phyloP scores from a whole-genome alignment of 2,113 vertebrate species.

The Pterocles gutturalis region DNA sequence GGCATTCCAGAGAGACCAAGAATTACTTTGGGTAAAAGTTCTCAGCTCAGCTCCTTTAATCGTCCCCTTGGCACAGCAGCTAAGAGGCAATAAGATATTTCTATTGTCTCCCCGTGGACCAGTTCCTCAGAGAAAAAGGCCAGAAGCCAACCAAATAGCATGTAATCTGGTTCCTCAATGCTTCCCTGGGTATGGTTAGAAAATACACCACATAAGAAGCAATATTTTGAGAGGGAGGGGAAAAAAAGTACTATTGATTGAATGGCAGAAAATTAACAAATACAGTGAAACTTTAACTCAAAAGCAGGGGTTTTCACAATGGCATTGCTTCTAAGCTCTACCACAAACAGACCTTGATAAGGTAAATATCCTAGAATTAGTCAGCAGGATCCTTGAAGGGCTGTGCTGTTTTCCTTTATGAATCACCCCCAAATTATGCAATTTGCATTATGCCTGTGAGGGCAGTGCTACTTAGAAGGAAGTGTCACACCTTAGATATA shows the following conservation, averaged over 20 bases:
- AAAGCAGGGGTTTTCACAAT: background rate
- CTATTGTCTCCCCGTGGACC: background rate
- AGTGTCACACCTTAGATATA: constrained; percentile 12
- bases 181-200: background rate
- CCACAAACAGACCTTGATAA: background rate
- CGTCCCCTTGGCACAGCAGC: background rate
- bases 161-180: background rate
- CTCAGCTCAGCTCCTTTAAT: background rate
- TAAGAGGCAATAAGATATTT: background rate
- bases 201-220: background rate
- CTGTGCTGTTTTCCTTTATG: constrained; percentile 25
- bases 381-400: constrained; percentile 28
- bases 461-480: background rate
- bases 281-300: background rate
- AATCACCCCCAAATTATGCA: constrained; percentile 22
- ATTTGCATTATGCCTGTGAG: background rate
- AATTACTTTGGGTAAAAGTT: background rate
- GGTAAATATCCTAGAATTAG: constrained; percentile 42
- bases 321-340: background rate
- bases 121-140: background rate
- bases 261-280: background rate
- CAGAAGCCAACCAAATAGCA: background rate
- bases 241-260: background rate
- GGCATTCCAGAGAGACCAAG: background rate
- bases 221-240: background rate